Evolutionary conservation across 2,888 invertebrate genomes (phyloP), one percentile per base, ranked within the genome.

Genomic region (Nymphalis urticae): DNA sequence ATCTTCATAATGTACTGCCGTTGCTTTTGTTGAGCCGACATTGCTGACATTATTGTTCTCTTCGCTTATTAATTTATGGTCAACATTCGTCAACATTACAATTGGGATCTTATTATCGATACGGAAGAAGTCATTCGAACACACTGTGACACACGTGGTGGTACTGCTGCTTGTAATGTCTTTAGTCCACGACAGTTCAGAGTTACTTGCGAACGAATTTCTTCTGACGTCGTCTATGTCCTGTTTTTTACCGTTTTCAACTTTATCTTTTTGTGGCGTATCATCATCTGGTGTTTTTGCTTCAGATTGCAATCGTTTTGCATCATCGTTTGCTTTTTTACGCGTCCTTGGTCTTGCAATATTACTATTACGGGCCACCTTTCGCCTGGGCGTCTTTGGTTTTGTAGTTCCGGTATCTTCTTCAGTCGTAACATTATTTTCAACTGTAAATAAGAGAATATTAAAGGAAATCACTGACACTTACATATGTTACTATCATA

Each of bases 91-190:
- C 4, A 90, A 71, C 73, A 81, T 78, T 0, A 91, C 17, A 0
- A 86, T n/a, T 0, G 90, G 90, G 17, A 90, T 8, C 74, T 87
- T 90, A 0, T 85, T 86, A 67, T 89, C 81, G 17, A 89, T 81
- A 8, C 82, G 75, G 6, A 88, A 80, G 60, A 86, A 79, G 64
- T 89, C 89, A 1, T 77, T 79, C 0, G 84, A 81, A 0, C 73
- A 68, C 0, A 87, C 86, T 0, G 86, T 84, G 2, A 86, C 42
- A 62, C 82, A 84, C 1, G 87, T 86, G 0, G 81, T 82, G 0
- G 83, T 80, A 48, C 86, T 86, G 0, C 89, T 86, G 50, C 81
- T 84, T 0, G 89, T 89, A 67, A 91, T 87, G 59, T 90, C 86
- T 73, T 80, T 86, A 1, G 86, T 87, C 90, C 90, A 92, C 0